These are phyloP conservation scores for Lucilia sericata DNA, from an alignment of 1,140 invertebrate species.

Conservation along the genomic window DNA sequence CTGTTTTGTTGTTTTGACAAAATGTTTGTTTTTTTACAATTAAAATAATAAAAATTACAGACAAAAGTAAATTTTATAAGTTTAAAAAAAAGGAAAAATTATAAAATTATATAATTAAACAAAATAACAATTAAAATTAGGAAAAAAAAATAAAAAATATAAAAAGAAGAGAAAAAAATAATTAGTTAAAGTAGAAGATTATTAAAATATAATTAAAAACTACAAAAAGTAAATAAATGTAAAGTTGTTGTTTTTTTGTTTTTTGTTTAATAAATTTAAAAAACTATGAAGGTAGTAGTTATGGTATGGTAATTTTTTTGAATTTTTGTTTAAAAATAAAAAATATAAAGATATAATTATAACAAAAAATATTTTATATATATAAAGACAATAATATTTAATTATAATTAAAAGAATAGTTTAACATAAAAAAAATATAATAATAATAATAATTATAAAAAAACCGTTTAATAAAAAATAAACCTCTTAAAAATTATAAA, in stretches of 20 bases:
- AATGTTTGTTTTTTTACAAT: not conserved
- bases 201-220: not conserved
- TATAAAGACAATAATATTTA: not conserved
- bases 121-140: not conserved
- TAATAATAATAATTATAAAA: not conserved
- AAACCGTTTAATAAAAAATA: not conserved
- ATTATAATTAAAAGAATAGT: slow-evolving; percentile 5
- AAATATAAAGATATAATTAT: not conserved
- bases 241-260: not conserved
- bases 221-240: not conserved
- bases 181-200: not conserved
- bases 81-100: not conserved
- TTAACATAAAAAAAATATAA: not conserved
- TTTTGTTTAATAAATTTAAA: slow-evolving; percentile 20
- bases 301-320: not conserved
- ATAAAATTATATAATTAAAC: not conserved
- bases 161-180: not conserved
- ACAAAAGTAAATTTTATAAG: not conserved
- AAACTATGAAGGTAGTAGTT: slow-evolving; percentile 29
- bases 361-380: not conserved
- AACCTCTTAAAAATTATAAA: not conserved
- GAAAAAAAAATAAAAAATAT: not conserved
- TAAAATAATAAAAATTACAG: slow-evolving; percentile 11
- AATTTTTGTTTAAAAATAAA: too few relatives aligned
- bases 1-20: slow-evolving; percentile 8